A percentile compares a stretch with the other conserved stretches of the same genome.
Conservation (phyloP, 2,113 vertebrate genomes). For the Malurus melanocephalus region DNA sequence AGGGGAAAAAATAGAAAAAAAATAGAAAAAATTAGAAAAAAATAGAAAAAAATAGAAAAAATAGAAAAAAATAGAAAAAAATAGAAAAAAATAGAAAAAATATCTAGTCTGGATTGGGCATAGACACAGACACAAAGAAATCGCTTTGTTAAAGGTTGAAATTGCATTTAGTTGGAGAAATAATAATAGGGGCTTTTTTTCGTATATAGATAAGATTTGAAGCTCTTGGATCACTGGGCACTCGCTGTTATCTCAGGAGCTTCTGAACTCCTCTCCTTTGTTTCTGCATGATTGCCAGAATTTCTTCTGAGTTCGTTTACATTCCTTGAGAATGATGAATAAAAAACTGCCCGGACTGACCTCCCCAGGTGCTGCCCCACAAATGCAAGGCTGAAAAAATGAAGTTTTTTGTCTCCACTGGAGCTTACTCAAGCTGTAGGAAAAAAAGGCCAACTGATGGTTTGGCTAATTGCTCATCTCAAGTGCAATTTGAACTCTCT, state of each 20-base stretch:
- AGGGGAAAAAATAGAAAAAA: too few species aligned
- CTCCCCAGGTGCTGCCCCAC: background rate
- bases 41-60: too few species aligned
- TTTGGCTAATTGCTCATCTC: background rate
- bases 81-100: too few species aligned
- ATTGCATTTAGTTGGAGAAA: background rate
- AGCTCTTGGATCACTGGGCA: background rate
- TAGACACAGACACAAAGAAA: background rate
- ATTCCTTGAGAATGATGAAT: background rate
- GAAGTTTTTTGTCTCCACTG: background rate
- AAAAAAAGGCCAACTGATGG: background rate
- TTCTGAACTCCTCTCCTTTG: background rate
- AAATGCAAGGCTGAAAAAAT: background rate
- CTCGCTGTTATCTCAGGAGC: background rate
- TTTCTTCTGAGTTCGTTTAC: background rate
- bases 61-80: too few species aligned
- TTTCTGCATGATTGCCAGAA: background rate
- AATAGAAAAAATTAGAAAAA: too few species aligned
- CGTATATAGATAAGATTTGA: background rate
- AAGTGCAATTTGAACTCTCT: background rate
- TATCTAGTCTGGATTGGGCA: background rate
- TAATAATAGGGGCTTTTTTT: background rate
- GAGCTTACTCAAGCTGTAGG: background rate
- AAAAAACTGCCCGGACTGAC: background rate
- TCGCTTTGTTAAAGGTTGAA: background rate